phyloP scores from a whole-genome alignment of 2,888 invertebrate genomes.

The Nemapogon koenigi region DNA sequence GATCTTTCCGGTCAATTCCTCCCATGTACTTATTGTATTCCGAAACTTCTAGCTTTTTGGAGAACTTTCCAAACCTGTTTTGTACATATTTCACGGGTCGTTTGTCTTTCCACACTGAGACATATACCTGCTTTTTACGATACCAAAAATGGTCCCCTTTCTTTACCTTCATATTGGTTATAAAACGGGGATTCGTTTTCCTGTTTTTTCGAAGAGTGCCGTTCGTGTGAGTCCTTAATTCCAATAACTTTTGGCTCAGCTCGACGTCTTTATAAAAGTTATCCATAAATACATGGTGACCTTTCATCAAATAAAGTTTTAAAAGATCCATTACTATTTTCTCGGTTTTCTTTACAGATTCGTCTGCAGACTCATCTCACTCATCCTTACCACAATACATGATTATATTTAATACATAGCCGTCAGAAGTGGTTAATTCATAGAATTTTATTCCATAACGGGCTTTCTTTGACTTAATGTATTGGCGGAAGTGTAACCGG shows the following conservation, averaged over 20 bases:
- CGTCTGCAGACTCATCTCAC: slow-evolving; percentile 1
- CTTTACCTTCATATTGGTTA: neutral
- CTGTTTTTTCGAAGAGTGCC: slow-evolving; percentile 19
- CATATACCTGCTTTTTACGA: neutral
- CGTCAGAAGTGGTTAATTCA: slow-evolving; percentile 9
- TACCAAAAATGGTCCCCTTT: slow-evolving; percentile 4
- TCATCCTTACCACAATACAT: slow-evolving; percentile 11
- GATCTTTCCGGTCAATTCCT: slow-evolving; percentile 22
- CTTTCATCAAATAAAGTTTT: slow-evolving; percentile 21
- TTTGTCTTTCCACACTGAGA: slow-evolving; percentile 1
- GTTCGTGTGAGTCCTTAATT: slow-evolving; percentile 17
- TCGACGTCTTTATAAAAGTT: slow-evolving; percentile 20
- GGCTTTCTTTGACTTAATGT: slow-evolving; percentile 11
- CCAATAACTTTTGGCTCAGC: slow-evolving; percentile 17
- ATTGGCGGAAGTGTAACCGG: neutral
- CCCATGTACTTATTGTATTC: slow-evolving; percentile 20
- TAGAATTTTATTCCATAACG: slow-evolving; percentile 11
- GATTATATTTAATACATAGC: slow-evolving; percentile 9
- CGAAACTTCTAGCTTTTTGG: slow-evolving; percentile 8
- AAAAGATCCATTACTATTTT: slow-evolving; percentile 20
- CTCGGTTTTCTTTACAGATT: slow-evolving; percentile 17
- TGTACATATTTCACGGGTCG: neutral
- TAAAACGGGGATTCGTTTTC: slow-evolving; percentile 16
- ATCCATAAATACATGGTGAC: slow-evolving; percentile 24
- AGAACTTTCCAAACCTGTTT: slow-evolving; percentile 1